phyloP scores from a whole-genome alignment of 2,888 invertebrate species.

The Spicauda simplicius region DNA sequence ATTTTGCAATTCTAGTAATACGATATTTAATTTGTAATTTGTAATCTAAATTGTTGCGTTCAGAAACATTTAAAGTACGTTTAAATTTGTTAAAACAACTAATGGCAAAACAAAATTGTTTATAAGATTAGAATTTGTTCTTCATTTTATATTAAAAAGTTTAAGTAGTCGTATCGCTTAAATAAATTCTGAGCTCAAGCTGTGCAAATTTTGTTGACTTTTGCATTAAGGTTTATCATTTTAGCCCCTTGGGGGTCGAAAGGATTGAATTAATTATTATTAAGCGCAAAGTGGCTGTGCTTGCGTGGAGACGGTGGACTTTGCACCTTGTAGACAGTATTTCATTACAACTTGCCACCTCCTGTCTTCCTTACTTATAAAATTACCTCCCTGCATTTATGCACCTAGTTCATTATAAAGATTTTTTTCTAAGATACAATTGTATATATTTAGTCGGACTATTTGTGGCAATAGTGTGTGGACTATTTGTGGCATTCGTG shows the following conservation, averaged over 20 bases:
- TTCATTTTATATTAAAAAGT: not conserved
- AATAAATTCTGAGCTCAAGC: not conserved
- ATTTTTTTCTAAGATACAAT: no score
- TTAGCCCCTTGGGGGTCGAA: conserved; percentile 17
- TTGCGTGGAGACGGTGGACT: conserved; percentile 9
- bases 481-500: no score
- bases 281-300: conserved; percentile 13
- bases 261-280: conserved; percentile 22
- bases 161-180: not conserved
- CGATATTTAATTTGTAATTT: no score
- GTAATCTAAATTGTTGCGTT: no score
- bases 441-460: no score
- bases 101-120: not conserved
- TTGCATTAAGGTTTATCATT: conserved; percentile 11
- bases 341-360: conserved; percentile 42
- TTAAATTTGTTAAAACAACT: not conserved
- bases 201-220: not conserved
- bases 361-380: conserved; percentile 46
- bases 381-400: conserved; percentile 44
- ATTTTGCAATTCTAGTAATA: no score
- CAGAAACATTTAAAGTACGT: no score
- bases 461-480: no score
- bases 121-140: not conserved
- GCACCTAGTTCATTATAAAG: conserved; percentile 29
- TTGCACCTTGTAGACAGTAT: conserved; percentile 27